Conservation (phyloP, 1,140 invertebrate genomes). For the Papilio xuthus region DNA sequence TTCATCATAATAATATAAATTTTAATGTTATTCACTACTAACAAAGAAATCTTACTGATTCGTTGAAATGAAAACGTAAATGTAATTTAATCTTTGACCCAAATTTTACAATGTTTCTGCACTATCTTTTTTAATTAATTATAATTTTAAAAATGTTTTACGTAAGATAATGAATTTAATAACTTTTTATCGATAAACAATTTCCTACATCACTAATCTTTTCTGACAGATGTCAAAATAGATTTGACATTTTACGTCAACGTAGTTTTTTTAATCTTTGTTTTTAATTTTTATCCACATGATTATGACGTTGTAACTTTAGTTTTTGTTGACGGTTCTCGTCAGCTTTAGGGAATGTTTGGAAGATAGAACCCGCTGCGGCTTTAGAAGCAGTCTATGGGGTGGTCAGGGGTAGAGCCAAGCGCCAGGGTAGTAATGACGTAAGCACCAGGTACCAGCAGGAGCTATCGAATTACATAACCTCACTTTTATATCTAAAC, state of each 20-base stretch:
- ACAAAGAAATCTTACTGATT: neutral
- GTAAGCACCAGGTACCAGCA: slow-evolving; percentile 47
- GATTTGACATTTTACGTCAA: neutral
- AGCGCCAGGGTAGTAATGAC: slow-evolving; percentile 39
- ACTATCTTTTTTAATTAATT: neutral
- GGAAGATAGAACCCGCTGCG: slow-evolving; percentile 31
- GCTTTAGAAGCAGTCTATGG: slow-evolving; percentile 33
- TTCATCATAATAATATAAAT: neutral
- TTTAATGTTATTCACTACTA: neutral
- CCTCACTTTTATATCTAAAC: neutral
- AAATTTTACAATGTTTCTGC: neutral
- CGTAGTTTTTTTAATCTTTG: neutral
- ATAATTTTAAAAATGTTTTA: neutral
- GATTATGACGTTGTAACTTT: neutral
- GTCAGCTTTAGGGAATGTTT: slow-evolving; percentile 8
- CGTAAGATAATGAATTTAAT: neutral
- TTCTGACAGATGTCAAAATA: slow-evolving; percentile 3
- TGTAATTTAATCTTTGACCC: neutral
- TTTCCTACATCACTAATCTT: neutral
- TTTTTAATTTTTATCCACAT: slow-evolving; percentile 35
- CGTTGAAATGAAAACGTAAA: neutral
- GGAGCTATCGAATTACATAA: slow-evolving; percentile 25
- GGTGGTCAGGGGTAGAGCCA: slow-evolving; percentile 29
- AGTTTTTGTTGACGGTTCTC: neutral
- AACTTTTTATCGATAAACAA: neutral